Evolutionary conservation across 2,113 vertebrate genomes (phyloP).

Genomic region (Oreochromis aureus): DNA sequence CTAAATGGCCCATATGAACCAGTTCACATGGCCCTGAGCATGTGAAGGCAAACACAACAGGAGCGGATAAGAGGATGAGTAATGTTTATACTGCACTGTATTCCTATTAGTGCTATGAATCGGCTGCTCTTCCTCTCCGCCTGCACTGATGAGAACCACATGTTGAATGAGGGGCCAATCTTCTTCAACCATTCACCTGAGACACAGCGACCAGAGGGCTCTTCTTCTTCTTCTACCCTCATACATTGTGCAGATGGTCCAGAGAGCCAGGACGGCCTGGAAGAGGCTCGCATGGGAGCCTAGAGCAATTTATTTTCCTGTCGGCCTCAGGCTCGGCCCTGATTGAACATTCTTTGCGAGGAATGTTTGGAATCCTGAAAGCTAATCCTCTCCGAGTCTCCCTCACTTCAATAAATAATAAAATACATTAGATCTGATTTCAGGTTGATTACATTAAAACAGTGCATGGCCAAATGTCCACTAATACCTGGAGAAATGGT

Average conservation of each 20-base stretch:
- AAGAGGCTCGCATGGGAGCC: background rate
- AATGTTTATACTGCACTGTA: conserved; percentile 41
- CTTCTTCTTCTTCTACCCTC: background rate
- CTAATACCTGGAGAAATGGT: background rate
- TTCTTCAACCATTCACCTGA: conserved; percentile 22
- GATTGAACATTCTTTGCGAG: conserved; percentile 57
- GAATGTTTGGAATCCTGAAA: conserved; percentile 67
- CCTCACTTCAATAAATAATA: background rate
- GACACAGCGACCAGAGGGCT: background rate
- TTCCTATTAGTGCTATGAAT: conserved; percentile 42
- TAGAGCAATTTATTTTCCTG: conserved; percentile 47
- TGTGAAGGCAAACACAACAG: conserved; percentile 34
- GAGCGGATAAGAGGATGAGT: conserved; percentile 30
- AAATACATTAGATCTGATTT: background rate
- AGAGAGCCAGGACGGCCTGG: background rate
- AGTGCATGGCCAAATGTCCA: background rate
- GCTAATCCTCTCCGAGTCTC: background rate
- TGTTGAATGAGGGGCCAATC: conserved; percentile 23
- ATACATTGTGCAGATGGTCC: background rate
- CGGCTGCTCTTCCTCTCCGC: conserved; percentile 9
- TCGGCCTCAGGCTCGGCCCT: background rate
- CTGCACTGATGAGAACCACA: conserved; percentile 57
- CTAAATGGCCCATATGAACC: background rate
- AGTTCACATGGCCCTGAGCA: conserved; percentile 16
- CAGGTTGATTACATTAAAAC: background rate